phyloP scores from a whole-genome alignment of 2,113 vertebrate genomes.

The Neogale vison region DNA sequence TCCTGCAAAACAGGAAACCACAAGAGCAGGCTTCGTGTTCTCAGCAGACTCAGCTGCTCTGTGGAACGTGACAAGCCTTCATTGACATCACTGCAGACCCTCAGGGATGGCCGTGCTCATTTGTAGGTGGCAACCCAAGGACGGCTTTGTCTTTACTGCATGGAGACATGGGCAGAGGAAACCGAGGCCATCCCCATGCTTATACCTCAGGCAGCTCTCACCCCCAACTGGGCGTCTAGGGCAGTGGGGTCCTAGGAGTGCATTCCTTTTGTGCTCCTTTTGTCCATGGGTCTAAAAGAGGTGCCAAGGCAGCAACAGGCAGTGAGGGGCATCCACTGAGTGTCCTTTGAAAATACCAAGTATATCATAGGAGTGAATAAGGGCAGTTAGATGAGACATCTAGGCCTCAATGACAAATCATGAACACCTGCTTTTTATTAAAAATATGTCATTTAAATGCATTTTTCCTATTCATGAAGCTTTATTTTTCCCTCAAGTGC shows the following conservation, averaged over 20 bases:
- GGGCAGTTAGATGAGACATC: not conserved
- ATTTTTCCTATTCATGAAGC: not conserved
- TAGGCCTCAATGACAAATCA: not conserved
- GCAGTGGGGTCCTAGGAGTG: fast-evolving
- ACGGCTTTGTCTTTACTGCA: not conserved
- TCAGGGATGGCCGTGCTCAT: not conserved
- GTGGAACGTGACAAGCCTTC: not conserved
- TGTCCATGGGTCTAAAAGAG: not conserved
- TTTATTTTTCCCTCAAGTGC: not conserved
- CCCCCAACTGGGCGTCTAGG: not conserved
- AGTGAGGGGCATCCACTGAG: not conserved
- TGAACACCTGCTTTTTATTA: not conserved
- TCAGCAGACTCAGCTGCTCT: not conserved
- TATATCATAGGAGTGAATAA: not conserved
- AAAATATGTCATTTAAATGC: not conserved
- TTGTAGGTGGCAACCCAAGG: no score
- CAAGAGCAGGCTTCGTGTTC: not conserved
- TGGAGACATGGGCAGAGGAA: not conserved
- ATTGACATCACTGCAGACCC: fast-evolving
- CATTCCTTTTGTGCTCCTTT: not conserved
- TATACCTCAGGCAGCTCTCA: not conserved
- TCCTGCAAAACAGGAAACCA: not conserved
- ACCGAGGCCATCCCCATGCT: no score
- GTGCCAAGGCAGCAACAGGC: not conserved
- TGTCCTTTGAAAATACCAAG: not conserved